Conservation (phyloP, 2,888 invertebrate species). For the Mantis religiosa region DNA sequence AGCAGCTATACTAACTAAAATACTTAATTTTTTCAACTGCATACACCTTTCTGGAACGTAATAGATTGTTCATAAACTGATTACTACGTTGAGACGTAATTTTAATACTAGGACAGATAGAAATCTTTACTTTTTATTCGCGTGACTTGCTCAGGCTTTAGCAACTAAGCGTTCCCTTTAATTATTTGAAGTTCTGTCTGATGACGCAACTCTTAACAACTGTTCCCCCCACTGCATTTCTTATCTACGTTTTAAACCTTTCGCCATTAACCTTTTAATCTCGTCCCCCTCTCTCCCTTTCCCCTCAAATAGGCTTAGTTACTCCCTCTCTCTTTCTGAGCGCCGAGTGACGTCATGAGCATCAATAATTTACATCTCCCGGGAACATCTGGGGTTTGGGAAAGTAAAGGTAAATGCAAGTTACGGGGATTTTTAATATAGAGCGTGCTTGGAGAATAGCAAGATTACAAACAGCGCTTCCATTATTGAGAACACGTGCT, state of each 20-base stretch:
- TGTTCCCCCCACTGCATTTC: not conserved
- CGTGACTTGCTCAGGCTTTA: not conserved
- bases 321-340: not conserved
- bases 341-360: constrained; percentile 10
- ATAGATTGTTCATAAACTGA: too few species aligned
- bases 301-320: constrained; percentile 21
- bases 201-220: not conserved
- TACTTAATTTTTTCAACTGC: too few species aligned
- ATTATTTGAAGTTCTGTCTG: not conserved
- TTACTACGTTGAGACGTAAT: not conserved
- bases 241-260: constrained; percentile 24
- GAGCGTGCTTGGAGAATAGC: not conserved
- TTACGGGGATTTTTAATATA: not conserved
- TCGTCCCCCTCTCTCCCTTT: not conserved
- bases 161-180: not conserved
- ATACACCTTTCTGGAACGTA: too few species aligned
- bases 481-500: not conserved
- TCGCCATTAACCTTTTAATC: constrained; percentile 30
- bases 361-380: constrained; percentile 17
- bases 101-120: not conserved
- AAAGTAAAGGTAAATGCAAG: not conserved
- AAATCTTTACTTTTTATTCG: not conserved
- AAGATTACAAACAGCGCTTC: not conserved
- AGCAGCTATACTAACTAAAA: too few species aligned
- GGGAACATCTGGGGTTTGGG: not conserved